Evolutionary conservation across 2,888 invertebrate genomes (phyloP).

Genomic region (Herminia tarsipennalis): DNA sequence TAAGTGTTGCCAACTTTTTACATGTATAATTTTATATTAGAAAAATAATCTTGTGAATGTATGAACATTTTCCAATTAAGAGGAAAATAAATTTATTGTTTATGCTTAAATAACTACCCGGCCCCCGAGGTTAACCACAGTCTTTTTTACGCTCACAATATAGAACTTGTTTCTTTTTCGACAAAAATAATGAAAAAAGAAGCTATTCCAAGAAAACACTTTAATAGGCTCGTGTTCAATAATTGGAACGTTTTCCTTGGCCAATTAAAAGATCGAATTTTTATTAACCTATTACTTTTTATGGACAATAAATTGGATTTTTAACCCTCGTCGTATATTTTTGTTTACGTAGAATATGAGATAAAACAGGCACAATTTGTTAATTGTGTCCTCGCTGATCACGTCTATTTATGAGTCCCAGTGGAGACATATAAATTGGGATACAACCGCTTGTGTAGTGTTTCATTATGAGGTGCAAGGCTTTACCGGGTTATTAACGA

Average conservation of each 20-base stretch:
- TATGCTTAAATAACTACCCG: too few species aligned
- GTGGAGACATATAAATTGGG: conserved; percentile 12
- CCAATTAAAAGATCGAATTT: conserved; percentile 36
- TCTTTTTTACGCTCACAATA: too few species aligned
- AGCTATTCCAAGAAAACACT: conserved; percentile 5
- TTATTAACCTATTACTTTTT: conserved; percentile 33
- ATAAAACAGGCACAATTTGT: conserved; percentile 34
- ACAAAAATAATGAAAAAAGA: neutral
- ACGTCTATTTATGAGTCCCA: conserved; percentile 15
- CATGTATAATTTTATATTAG: too few species aligned
- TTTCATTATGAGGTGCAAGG: neutral
- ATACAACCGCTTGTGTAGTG: neutral
- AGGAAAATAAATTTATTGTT: too few species aligned
- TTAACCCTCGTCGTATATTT: conserved; percentile 25
- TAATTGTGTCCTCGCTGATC: conserved; percentile 21
- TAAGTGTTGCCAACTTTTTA: too few species aligned
- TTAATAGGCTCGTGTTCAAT: conserved; percentile 3
- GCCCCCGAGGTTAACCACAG: too few species aligned
- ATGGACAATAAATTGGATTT: conserved; percentile 28
- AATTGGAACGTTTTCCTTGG: conserved; percentile 24
- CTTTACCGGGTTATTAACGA: neutral
- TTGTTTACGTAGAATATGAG: conserved; percentile 23
- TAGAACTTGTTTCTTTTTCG: too few species aligned
- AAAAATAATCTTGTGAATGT: too few species aligned
- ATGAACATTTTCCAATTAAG: too few species aligned